Evolutionary conservation across 2,888 invertebrate genomes (phyloP).

Genomic region (Hyles lineata): DNA sequence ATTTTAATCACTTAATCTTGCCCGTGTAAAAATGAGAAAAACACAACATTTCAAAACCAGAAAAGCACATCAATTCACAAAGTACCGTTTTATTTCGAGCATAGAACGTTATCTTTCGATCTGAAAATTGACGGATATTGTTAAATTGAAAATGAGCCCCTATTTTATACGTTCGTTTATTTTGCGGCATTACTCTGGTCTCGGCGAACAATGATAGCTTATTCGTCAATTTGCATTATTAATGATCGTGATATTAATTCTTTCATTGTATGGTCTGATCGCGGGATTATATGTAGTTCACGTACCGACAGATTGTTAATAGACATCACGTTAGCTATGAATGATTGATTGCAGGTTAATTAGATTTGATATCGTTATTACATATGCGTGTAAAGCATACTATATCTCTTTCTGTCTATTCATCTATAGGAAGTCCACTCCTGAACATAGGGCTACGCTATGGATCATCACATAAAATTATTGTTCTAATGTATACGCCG

Average conservation of each 20-base stretch:
- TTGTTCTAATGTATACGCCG: not conserved
- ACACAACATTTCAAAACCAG: not conserved
- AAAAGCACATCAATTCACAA: not conserved
- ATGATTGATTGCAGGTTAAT: slow-evolving; percentile 18
- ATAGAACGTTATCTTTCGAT: slow-evolving; percentile 49
- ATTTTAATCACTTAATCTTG: too few relatives aligned
- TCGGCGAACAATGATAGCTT: slow-evolving; percentile 56
- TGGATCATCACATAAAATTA: too few relatives aligned
- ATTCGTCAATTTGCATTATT: slow-evolving; percentile 65
- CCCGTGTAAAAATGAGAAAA: not conserved
- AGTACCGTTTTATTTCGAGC: slow-evolving; percentile 10
- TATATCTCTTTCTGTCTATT: not conserved
- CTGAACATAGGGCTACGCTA: too few relatives aligned
- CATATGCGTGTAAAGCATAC: not conserved
- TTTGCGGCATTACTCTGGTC: slow-evolving; percentile 47
- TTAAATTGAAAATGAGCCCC: slow-evolving; percentile 46
- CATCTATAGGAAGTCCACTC: too few relatives aligned
- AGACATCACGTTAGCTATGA: not conserved
- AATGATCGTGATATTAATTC: slow-evolving; percentile 52
- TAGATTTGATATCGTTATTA: not conserved
- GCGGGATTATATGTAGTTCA: slow-evolving; percentile 33
- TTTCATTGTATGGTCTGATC: slow-evolving; percentile 50
- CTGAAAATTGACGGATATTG: slow-evolving; percentile 46
- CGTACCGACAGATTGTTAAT: not conserved
- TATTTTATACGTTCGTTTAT: slow-evolving; percentile 56